These are phyloP conservation scores for Theonella swinhoei DNA, from an alignment of 37 sponge, comb jelly and placozoan species.

Conservation along the genomic window DNA sequence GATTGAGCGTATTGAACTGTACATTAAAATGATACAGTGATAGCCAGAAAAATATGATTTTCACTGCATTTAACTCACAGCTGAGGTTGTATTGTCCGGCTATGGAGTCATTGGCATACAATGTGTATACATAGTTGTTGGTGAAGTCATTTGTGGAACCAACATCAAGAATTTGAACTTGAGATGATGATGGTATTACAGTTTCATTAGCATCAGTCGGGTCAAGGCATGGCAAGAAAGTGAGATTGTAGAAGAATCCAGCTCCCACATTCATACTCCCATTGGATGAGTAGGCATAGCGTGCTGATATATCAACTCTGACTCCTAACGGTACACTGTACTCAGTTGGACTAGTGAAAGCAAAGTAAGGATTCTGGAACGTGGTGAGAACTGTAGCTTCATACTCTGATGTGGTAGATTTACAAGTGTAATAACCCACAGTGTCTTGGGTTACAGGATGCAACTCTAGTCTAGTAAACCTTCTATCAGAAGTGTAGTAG, in stretches of 20 bases:
- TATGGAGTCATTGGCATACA: background rate
- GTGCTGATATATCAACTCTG: background rate
- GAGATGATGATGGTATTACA: too few relatives aligned
- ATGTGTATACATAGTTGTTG: conserved; percentile 3
- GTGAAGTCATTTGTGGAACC: background rate
- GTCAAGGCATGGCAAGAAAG: background rate
- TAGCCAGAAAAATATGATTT: too few relatives aligned
- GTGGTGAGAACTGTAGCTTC: conserved; percentile 1
- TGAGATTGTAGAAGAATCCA: background rate
- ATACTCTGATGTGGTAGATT: background rate
- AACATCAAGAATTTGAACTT: background rate
- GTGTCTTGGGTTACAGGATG: background rate
- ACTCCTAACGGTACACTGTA: background rate
- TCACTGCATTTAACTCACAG: too few relatives aligned
- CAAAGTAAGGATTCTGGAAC: background rate
- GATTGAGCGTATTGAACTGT: background rate
- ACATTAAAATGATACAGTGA: too few relatives aligned
- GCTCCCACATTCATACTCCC: background rate
- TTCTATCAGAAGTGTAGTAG: background rate
- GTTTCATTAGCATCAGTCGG: background rate
- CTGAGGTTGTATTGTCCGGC: background rate
- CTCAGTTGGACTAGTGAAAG: background rate
- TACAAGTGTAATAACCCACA: conserved; percentile 20
- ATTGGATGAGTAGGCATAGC: conserved; percentile 10
- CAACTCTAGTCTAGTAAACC: background rate